Evolutionary conservation across 2,797 vertebrate genomes (phyloP), one percentile per base, ranked within the genome.

Genomic region (Enteromius argenteus): DNA sequence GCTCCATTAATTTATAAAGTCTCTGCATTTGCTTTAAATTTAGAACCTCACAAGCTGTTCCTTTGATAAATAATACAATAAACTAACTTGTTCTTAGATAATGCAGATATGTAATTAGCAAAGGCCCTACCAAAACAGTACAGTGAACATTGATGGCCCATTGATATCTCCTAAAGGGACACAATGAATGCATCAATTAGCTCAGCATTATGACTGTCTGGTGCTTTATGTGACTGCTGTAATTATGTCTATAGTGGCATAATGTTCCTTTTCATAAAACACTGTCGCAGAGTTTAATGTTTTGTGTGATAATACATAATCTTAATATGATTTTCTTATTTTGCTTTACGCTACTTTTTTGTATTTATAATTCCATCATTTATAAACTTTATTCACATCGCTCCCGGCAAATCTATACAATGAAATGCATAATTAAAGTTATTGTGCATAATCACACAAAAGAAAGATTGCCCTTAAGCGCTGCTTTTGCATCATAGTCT

Each of bases 401-500:
- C n/a, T 56, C 27, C 5, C 3, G 58, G 30, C 37, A 3, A 56
- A 69, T 60, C 53, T 11, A 37, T 49, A 73, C 19, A 1, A 69
- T 62, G 68, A 74, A 4, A 35, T 17, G 39, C 9, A 72, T 74
- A 4, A 64, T 49, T 81, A 37, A 19, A 74, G 44, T 72, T 53
- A 69, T 30, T 11, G 3, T 58, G 51, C 23, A n/a, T 2, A 44
- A 80, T 69, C 46, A 60, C 17, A 79, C 44, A 35, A 42, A 79
- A 14, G 42, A 46, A n/a, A 30, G 42, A 56, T 86, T n/a, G 86
- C 87, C 78, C 74, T 88, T 46, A 85, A 84, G 88, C 87, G 81
- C 80, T 87, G 88, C 85, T 86, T 91, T 91, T 94, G 91, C 92
- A 91, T 92, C 88, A 88, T 89, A 90, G 86, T 14, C 81, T 89